Percentiles rank a stretch among this genome's conserved stretches.
Evolutionary conservation across 1,140 invertebrate species (phyloP).

Genomic region (Hypsibius dujardini): DNA sequence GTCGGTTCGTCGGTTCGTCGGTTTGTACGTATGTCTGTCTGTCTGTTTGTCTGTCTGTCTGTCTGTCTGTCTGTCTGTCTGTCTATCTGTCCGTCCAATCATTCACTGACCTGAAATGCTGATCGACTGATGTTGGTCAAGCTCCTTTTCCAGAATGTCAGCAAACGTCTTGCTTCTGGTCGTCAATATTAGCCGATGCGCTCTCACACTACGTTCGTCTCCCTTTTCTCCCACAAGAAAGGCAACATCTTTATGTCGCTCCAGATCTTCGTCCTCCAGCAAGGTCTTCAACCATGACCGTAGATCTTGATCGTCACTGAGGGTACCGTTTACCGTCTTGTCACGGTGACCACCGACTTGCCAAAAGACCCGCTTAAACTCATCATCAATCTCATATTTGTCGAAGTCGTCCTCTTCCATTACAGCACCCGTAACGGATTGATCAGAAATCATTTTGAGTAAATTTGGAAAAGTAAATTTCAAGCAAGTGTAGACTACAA

Average conservation of each 20-base stretch:
- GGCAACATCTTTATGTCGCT: background rate
- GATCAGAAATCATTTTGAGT: no score
- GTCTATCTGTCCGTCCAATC: background rate
- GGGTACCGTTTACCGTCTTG: no score
- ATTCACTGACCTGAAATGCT: background rate
- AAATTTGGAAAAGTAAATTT: no score
- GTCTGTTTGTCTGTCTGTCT: no score
- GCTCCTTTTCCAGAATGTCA: background rate
- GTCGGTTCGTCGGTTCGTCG: background rate
- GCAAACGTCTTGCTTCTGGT: background rate
- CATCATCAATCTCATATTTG: no score
- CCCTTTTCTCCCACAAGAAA: background rate
- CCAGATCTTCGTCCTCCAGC: slow-evolving; percentile 4
- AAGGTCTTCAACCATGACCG: background rate
- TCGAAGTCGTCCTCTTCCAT: no score
- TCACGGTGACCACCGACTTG: no score
- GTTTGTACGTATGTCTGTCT: background rate
- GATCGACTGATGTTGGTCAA: background rate
- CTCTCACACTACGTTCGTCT: background rate
- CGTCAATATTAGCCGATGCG: slow-evolving; percentile 4
- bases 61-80: no score
- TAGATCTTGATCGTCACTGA: background rate
- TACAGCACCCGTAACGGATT: no score
- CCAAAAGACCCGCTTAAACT: no score
- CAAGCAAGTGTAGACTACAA: no score